A percentile compares a stretch with the other conserved stretches of the same genome.
Conservation (phyloP, 2,888 invertebrate species). For the Heliconius ethilla region DNA sequence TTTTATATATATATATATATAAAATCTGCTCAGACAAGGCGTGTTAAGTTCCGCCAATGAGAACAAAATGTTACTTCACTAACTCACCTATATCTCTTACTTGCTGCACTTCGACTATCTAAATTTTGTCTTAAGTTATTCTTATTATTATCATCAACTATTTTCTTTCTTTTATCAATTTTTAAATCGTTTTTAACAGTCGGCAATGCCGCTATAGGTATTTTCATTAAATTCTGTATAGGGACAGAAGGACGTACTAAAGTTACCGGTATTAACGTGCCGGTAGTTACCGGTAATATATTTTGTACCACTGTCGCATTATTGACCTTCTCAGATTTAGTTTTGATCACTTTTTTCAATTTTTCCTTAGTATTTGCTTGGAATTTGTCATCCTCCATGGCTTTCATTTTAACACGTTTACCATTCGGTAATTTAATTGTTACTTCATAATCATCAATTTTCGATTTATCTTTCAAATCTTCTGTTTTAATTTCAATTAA, state of each 20-base stretch:
- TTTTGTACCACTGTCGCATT: constrained; percentile 46
- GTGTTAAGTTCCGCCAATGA: neutral
- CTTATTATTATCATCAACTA: constrained; percentile 32
- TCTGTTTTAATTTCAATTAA: constrained; percentile 22
- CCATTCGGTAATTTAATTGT: constrained; percentile 70
- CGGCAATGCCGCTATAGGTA: constrained; percentile 59
- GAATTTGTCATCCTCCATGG: constrained; percentile 59
- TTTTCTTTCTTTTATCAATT: constrained; percentile 41
- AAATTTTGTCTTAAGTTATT: constrained; percentile 47
- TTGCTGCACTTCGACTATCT: constrained; percentile 65
- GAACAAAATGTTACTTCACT: neutral
- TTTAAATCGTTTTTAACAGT: constrained; percentile 42
- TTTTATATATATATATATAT: too few relatives aligned
- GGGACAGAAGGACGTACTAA: constrained; percentile 44
- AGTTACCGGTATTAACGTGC: constrained; percentile 51
- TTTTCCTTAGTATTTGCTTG: constrained; percentile 58
- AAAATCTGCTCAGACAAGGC: too few relatives aligned
- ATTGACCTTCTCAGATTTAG: constrained; percentile 55
- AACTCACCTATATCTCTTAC: constrained; percentile 57
- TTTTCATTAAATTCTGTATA: constrained; percentile 49
- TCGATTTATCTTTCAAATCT: constrained; percentile 38
- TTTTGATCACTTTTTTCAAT: constrained; percentile 61
- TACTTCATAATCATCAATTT: constrained; percentile 65
- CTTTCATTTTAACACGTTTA: constrained; percentile 65
- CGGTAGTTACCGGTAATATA: constrained; percentile 55